phyloP scores from a whole-genome alignment of 2,797 vertebrate genomes.

The Brotogeris chrysoptera region DNA sequence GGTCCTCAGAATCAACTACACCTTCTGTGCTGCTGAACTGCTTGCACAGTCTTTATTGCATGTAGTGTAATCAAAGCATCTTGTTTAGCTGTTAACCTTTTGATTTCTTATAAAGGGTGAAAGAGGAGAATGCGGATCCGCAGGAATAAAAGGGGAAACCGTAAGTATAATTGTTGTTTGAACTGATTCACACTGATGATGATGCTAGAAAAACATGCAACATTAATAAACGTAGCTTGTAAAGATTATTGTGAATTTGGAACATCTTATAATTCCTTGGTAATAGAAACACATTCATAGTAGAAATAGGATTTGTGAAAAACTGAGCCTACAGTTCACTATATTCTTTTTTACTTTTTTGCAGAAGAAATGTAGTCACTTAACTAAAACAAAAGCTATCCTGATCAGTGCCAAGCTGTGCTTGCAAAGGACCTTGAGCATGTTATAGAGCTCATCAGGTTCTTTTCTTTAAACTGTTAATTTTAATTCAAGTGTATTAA shows the following conservation, averaged over 20 bases:
- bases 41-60: not conserved
- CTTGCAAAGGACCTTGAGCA: not conserved
- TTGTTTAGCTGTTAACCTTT: not conserved
- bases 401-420: not conserved
- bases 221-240: not conserved
- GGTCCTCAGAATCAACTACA: not conserved
- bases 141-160: constrained; percentile 84
- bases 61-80: not conserved
- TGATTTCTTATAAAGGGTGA: constrained; percentile 78
- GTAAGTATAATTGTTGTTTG: constrained; percentile 72
- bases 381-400: not conserved
- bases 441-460: not conserved
- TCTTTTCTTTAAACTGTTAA: not conserved
- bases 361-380: not conserved
- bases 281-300: not conserved
- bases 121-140: constrained; percentile 85
- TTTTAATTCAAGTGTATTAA: not conserved
- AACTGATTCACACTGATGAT: not conserved
- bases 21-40: not conserved
- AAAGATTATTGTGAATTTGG: not conserved
- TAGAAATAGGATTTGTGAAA: not conserved
- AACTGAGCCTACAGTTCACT: not conserved
- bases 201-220: not conserved
- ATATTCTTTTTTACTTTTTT: not conserved
- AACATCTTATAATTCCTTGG: not conserved